Evolutionary conservation across 2,113 vertebrate species (phyloP).

Genomic region (Eurystomus gularis): DNA sequence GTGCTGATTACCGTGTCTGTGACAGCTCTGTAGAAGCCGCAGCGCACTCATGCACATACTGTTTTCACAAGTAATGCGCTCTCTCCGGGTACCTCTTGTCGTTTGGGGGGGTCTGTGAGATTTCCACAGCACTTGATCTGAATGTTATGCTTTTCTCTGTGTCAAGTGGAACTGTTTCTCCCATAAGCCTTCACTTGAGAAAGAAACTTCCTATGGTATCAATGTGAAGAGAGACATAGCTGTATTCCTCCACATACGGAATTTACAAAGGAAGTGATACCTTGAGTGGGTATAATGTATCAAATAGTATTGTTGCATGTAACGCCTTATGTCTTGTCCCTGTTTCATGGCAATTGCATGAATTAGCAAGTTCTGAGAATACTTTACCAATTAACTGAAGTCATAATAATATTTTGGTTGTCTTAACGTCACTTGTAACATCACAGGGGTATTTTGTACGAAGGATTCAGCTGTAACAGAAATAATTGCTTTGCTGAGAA

Average conservation of each 20-base stretch:
- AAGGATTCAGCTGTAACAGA: background rate
- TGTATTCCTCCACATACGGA: background rate
- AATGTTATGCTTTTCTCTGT: background rate
- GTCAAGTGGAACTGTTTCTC: background rate
- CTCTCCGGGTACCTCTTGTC: background rate
- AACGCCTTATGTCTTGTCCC: background rate
- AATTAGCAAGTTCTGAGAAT: background rate
- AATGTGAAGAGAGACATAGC: background rate
- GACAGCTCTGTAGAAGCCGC: background rate
- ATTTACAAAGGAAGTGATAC: background rate
- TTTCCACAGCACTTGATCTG: background rate
- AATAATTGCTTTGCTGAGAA: background rate
- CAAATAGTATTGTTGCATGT: background rate
- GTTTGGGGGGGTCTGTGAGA: background rate
- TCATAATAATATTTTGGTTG: background rate
- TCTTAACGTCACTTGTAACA: background rate
- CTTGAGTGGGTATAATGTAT: background rate
- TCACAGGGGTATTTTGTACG: background rate
- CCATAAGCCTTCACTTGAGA: background rate
- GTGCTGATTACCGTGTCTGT: background rate
- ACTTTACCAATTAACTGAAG: background rate
- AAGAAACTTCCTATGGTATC: background rate
- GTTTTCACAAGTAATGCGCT: background rate
- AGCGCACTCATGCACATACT: background rate
- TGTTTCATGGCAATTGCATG: background rate